A percentile compares a stretch with the other conserved stretches of the same genome.
phyloP scores from a whole-genome alignment of 2,113 vertebrate species.

The Paramormyrops kingsleyae region DNA sequence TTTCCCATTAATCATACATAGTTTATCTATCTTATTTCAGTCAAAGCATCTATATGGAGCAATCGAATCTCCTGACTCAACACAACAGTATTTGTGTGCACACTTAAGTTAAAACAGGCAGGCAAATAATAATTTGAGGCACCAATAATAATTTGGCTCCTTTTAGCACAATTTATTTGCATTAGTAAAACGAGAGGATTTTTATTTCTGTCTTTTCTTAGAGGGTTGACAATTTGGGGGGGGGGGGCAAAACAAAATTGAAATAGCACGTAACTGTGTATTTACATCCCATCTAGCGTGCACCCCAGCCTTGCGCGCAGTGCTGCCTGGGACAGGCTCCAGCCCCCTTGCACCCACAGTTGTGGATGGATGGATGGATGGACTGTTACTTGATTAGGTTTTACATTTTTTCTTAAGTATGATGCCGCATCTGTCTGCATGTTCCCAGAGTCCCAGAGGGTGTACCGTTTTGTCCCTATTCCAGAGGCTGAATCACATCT shows the following conservation, averaged over 20 bases:
- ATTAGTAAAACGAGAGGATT: neutral
- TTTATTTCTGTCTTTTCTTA: neutral
- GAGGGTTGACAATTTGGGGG: neutral
- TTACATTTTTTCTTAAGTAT: neutral
- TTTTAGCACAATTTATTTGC: neutral
- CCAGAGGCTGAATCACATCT: conserved; percentile 1
- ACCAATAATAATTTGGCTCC: neutral
- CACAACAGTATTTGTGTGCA: neutral
- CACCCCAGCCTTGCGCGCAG: neutral
- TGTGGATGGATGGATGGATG: neutral
- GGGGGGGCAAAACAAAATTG: neutral
- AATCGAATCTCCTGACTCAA: neutral
- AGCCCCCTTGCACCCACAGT: neutral
- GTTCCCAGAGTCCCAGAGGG: conserved; percentile 28
- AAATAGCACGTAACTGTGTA: neutral
- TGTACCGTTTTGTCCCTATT: neutral
- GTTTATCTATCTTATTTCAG: neutral
- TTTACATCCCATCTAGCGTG: neutral
- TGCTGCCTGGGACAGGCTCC: neutral
- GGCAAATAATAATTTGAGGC: neutral
- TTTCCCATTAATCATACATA: neutral
- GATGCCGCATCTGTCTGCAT: neutral
- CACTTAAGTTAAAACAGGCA: neutral
- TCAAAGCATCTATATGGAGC: neutral
- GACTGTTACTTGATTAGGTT: neutral